A percentile compares a stretch with the other conserved stretches of the same genome.
Evolutionary conservation across 2,113 vertebrate species (phyloP).

Genomic region (Salminus brasiliensis): DNA sequence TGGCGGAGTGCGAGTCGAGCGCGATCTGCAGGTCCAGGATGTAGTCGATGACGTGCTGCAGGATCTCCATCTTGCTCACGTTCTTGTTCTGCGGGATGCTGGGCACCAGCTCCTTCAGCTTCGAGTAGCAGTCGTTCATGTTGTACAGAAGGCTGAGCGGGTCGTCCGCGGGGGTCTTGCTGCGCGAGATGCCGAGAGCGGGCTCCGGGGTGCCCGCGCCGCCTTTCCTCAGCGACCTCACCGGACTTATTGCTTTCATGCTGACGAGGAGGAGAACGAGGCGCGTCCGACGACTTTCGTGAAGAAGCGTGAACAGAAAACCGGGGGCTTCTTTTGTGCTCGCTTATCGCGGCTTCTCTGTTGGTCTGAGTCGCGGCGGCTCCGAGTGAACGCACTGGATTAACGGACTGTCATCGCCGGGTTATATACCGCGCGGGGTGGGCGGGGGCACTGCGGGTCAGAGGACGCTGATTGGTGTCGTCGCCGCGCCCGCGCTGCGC

Average conservation of each 20-base stretch:
- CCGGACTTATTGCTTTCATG: slow-evolving; percentile 99
- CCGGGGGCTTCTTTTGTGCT: neutral
- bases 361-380: slow-evolving; percentile 49
- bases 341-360: slow-evolving; percentile 39
- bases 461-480: slow-evolving; percentile 61
- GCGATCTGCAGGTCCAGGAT: slow-evolving; percentile 99
- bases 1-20: slow-evolving; percentile 91
- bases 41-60: slow-evolving; percentile 99
- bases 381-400: slow-evolving; percentile 74
- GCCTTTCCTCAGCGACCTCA: slow-evolving; percentile 89
- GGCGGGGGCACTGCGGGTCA: slow-evolving; percentile 60
- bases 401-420: slow-evolving; percentile 71
- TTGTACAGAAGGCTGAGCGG: slow-evolving; percentile 96
- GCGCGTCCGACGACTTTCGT: neutral
- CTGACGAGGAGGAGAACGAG: slow-evolving; percentile 38
- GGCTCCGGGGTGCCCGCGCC: slow-evolving; percentile 86
- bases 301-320: neutral
- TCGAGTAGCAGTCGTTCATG: slow-evolving; percentile 99
- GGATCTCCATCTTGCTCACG: slow-evolving; percentile 99
- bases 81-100: slow-evolving; percentile 99
- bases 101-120: slow-evolving; percentile 98
- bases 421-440: slow-evolving; percentile 75
- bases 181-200: slow-evolving; percentile 91
- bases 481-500: slow-evolving; percentile 36
- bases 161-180: slow-evolving; percentile 96